Conservation (phyloP, 2,797 vertebrate genomes). For the Danio tinwini region DNA sequence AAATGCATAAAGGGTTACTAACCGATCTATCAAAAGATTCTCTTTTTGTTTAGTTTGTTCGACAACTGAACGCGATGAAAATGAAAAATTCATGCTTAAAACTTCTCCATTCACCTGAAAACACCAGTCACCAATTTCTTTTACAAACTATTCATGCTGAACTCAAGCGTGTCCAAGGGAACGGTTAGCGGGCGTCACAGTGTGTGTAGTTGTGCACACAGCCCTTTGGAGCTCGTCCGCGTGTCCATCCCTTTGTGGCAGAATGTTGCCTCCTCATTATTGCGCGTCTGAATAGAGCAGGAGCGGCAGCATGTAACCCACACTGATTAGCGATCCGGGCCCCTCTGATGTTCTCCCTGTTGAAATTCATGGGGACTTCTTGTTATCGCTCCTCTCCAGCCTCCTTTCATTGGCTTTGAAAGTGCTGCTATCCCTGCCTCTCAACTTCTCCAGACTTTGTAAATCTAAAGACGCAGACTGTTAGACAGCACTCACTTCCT, state of each 20-base stretch:
- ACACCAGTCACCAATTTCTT: neutral
- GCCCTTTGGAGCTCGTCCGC: slow-evolving; percentile 9
- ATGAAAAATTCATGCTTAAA: slow-evolving; percentile 59
- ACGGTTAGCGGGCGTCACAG: neutral
- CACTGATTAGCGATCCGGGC: slow-evolving; percentile 54
- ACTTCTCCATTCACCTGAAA: neutral
- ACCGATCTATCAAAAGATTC: neutral
- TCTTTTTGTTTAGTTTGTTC: neutral
- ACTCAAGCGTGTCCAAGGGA: slow-evolving; percentile 34
- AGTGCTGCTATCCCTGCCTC: slow-evolving; percentile 53
- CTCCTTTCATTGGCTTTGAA: slow-evolving; percentile 54
- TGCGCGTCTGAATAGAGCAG: slow-evolving; percentile 32
- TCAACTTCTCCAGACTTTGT: slow-evolving; percentile 52
- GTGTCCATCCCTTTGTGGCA: slow-evolving; percentile 52
- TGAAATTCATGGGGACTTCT: slow-evolving; percentile 57
- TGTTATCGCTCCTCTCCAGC: slow-evolving; percentile 54
- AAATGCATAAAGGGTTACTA: too few relatives aligned
- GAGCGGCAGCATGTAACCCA: slow-evolving; percentile 51
- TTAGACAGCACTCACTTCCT: slow-evolving; percentile 54
- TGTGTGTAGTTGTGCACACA: slow-evolving; percentile 3
- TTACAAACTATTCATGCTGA: slow-evolving; percentile 24
- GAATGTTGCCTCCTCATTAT: slow-evolving; percentile 57
- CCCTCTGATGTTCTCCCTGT: slow-evolving; percentile 60
- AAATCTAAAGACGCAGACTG: slow-evolving; percentile 43
- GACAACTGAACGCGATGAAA: neutral